Evolutionary conservation across 2,113 vertebrate species (phyloP).

Genomic region (Telmatochromis bifrenatus): DNA sequence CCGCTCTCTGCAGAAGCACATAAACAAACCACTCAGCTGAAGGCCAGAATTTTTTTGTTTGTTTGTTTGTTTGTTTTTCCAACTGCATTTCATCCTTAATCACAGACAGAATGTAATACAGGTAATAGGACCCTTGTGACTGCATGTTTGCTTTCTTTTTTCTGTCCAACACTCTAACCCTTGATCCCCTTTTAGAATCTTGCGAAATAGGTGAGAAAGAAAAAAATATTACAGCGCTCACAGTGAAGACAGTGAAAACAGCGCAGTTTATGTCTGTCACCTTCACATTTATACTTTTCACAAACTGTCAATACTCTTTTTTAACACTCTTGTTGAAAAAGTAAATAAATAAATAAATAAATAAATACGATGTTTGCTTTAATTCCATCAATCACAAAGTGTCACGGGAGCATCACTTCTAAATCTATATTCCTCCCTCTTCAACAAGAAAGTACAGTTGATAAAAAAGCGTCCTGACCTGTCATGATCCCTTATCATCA

Average conservation of each 20-base stretch:
- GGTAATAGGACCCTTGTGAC: neutral
- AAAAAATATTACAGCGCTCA: neutral
- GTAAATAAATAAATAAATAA: neutral
- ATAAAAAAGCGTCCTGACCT: constrained; percentile 19
- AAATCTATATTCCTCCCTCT: constrained; percentile 2
- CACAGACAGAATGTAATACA: constrained; percentile 12
- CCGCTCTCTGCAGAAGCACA: neutral
- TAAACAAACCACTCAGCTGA: constrained; percentile 47
- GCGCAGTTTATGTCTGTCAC: neutral
- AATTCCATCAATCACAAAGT: neutral
- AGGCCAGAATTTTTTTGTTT: neutral
- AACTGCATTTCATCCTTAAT: constrained; percentile 23
- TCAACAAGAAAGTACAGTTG: neutral
- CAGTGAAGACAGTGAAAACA: neutral
- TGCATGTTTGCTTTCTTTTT: neutral
- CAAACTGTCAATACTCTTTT: neutral
- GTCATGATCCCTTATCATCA: constrained; percentile 31
- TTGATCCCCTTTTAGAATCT: neutral
- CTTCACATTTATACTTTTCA: neutral
- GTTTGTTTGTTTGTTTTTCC: neutral
- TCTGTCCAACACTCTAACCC: neutral
- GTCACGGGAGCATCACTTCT: neutral
- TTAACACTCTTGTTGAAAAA: neutral
- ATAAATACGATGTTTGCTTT: neutral
- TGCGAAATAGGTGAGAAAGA: neutral